Evolutionary conservation across 2,888 invertebrate species (phyloP), one percentile per base, ranked within the genome.

Genomic region (Allolobophora icterica): DNA sequence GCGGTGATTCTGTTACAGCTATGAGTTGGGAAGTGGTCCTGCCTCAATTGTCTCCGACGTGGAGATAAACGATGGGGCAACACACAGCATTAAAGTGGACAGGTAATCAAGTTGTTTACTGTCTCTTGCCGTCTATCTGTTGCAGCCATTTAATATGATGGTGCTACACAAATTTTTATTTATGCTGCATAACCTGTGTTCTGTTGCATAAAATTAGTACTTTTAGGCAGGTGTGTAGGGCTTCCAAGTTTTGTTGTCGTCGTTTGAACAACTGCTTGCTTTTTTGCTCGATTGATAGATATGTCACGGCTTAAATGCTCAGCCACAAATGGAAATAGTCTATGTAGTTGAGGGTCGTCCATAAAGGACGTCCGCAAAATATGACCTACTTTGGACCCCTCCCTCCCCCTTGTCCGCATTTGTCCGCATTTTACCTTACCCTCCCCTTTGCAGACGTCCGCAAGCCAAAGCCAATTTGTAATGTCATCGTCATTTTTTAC

Each of bases 21-120:
- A 97, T 96, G 97, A 98, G 94, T 96, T 98, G 91, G 98, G 98
- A 83, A 97, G 97, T 90, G 98, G 98, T 84, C 96, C 97, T 71
- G 97, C 97, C 0, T 96, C 96, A 1, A 96, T 98, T 83, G 96
- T 96, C 40, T 97, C 97, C 38, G 96, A 96, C 15, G 93, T 94
- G 15, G 96, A 96, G 91, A 97, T 99, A 0, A 97, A 97, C 94
- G 98, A 99, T 95, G 98, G 98, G 0, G 96, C 96, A 92, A 96
- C 97, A 35, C 99, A 99, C 95, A 96, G 97, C 94, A 97, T 98
- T 45, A 96, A 97, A 33, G 93, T 95, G 5, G 93, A 94, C 91
- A 94, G 95, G 95, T 95, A 45, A 92, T 89, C 90, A 83, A n/a
- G 8, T 30, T 34, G 15, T 2, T 87, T 38, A 33, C 83, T 90